A percentile compares a stretch with the other conserved stretches of the same genome.
These are phyloP conservation scores for Drosophila sproati DNA, from an alignment of 1,140 invertebrate genomes.

Conservation along the genomic window DNA sequence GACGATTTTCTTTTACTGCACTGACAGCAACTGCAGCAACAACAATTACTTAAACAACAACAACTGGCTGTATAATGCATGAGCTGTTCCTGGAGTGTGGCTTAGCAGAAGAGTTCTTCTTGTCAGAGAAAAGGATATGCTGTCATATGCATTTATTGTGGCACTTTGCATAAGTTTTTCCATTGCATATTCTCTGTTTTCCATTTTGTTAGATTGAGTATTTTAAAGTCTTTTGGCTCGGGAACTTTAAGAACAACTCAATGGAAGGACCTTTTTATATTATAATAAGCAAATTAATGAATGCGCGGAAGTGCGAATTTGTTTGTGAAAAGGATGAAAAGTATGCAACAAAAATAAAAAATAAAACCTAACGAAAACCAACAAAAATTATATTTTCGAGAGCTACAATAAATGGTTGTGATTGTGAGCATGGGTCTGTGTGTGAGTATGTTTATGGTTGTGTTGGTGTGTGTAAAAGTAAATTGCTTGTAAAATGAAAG, in stretches of 20 bases:
- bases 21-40: conserved; percentile 42
- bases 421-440: conserved; percentile 9
- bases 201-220: neutral
- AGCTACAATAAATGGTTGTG: conserved; percentile 42
- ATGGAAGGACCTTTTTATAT: conserved; percentile 16
- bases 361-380: conserved; percentile 14
- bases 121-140: conserved; percentile 72
- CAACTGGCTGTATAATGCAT: conserved; percentile 43
- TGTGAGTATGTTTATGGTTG: conserved; percentile 4
- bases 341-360: conserved; percentile 11
- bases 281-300: conserved; percentile 76
- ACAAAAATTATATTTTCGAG: conserved; percentile 58
- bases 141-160: conserved; percentile 71
- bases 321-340: conserved; percentile 71
- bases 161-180: conserved; percentile 57
- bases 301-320: conserved; percentile 78
- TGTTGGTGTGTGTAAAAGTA: conserved; percentile 46
- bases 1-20: conserved; percentile 17
- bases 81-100: conserved; percentile 27
- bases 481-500: conserved; percentile 84
- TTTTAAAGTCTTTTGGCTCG: conserved; percentile 2
- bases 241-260: conserved; percentile 9
- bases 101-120: conserved; percentile 52
- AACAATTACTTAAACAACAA: conserved; percentile 25
- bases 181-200: neutral